Evolutionary conservation across 1,140 invertebrate species (phyloP), one percentile per base, ranked within the genome.

Genomic region (Papilio xuthus): DNA sequence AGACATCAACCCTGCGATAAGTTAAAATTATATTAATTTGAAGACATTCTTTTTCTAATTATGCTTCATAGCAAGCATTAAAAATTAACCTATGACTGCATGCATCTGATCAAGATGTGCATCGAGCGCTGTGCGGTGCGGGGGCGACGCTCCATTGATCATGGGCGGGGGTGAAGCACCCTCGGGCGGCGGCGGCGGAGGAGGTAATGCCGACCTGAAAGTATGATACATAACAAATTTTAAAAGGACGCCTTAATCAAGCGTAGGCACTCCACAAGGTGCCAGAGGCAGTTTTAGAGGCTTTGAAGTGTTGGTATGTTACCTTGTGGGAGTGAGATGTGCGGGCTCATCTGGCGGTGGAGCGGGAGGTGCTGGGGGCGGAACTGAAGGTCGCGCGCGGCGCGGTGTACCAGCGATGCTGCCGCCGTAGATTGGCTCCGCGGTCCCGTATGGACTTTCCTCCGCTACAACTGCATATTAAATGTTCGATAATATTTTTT

Each of bases 141-240:
- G 94, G 32, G 95, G 95, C 79, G 95, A 96, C 2, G 95, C 94
- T 81, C 95, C 94, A 79, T 91, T 90, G 28, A 89, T 78, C 9
- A 85, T 78, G 18, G 93, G 92, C 70, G 90, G 88, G 9, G 89
- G 83, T 37, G 83, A 81, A 37, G 73, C 53, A 42, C 83, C 84
- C 71, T 94, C 95, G 12, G 97, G 97, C 72, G 97, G 97, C 28
- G 97, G 97, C 63, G 98, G 98, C 3, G 98, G 98, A n/a, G 98
- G 98, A 42, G 98, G 98, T 84, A 98, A 94, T 53, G 95, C 96
- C 26, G 88, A 91, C 41, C 91, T 93, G 76, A 3, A 77, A 80
- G 72, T 42, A 76, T 53, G 37, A 74, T n/a, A 71, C 23, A 79
- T 41, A 47, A 44, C 26, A 0, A 20, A n/a, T n/a, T 28, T 53